phyloP scores from a whole-genome alignment of 1,140 invertebrate species.

The Megalopta genalis region DNA sequence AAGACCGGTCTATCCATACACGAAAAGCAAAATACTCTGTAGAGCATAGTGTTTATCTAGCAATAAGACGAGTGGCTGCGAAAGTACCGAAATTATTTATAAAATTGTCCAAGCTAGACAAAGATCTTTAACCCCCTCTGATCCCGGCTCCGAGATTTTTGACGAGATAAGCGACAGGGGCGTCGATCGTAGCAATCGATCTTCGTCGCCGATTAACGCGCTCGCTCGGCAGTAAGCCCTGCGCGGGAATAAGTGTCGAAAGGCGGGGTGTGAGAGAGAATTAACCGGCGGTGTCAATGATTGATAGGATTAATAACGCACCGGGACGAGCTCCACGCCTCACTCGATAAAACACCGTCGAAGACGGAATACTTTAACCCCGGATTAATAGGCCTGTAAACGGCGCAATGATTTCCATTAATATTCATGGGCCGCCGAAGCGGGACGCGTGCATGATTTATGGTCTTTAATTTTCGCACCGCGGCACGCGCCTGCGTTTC shows the following conservation, averaged over 20 bases:
- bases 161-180: too few relatives aligned
- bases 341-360: constrained; percentile 73
- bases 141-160: too few relatives aligned
- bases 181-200: constrained; percentile 25
- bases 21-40: too few relatives aligned
- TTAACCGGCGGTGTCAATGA: constrained; percentile 65
- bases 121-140: too few relatives aligned
- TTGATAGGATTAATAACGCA: constrained; percentile 79
- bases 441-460: constrained; percentile 69
- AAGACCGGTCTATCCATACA: too few relatives aligned
- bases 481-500: constrained; percentile 58
- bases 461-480: constrained; percentile 69
- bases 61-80: too few relatives aligned
- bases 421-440: constrained; percentile 76
- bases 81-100: too few relatives aligned
- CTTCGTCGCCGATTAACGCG: constrained; percentile 33
- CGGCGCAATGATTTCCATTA: constrained; percentile 77
- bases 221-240: background rate
- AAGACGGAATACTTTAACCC: constrained; percentile 76
- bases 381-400: constrained; percentile 78
- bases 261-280: constrained; percentile 43
- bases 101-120: too few relatives aligned
- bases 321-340: constrained; percentile 4
- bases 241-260: constrained; percentile 16
- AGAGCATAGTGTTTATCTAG: too few relatives aligned